Evolutionary conservation across 2,113 vertebrate genomes (phyloP), one percentile per base, ranked within the genome.

Genomic region (Actenoides hombroni): DNA sequence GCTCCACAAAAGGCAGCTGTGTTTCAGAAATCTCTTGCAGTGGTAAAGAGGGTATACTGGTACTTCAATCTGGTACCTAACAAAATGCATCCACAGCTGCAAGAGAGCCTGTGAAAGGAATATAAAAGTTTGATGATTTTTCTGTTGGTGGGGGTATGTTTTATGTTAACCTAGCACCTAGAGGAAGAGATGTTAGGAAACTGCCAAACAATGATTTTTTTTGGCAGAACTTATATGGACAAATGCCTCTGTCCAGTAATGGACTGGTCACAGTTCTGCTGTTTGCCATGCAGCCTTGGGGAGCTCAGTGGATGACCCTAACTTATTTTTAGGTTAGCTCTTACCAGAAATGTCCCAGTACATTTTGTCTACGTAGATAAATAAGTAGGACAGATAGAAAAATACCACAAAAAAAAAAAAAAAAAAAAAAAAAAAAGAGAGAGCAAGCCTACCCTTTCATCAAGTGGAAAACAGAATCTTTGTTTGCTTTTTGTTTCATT

Each of bases 11-110:
- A 57, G 16, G 33, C 39, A 87, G 23, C 13, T 63, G 28, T 26
- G 10, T 4, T 70, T 65, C 49, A n/a, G 21, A 79, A 84, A 31
- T 42, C 12, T 60, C 57, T 59, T 63, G 10, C n/a, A 39, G 14
- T 17, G 9, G 5, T 40, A 26, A 53, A 42, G 3, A 69, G 24
- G 6, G 8, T 3, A 12, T 6, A 16, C 8, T 3, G 1, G 2
- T 42, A 4, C 35, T 92, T 70, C 6, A 0, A 68, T 26, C 8
- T 70, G 54, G 6, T 44, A 76, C 18, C 19, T 53, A 48, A 56
- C 11, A 87, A 88, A 79, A 84, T 23, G 6, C 10, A 75, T 53
- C 10, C 3, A 5, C 5, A 25, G 8, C 49, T 74, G 9, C 28
- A 65, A 61, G 8, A 57, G 0, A 68, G 6, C 12, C 33, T 67